A percentile compares a stretch with the other conserved stretches of the same genome.
Evolutionary conservation across 2,797 vertebrate species (phyloP).

Genomic region (Tinamus major): DNA sequence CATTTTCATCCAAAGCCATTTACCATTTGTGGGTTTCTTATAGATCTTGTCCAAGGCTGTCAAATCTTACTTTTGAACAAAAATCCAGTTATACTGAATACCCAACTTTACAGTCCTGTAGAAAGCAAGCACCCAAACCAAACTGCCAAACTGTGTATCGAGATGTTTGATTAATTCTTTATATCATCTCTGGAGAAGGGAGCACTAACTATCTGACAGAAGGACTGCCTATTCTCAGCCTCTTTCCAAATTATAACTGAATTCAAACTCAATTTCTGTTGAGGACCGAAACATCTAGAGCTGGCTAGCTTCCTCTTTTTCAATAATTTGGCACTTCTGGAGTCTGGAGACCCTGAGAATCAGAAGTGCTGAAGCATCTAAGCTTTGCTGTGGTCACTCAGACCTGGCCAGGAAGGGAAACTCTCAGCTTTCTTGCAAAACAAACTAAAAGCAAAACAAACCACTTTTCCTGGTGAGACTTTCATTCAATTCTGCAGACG

Average conservation of each 20-base stretch:
- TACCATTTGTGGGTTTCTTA: background rate
- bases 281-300: background rate
- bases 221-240: background rate
- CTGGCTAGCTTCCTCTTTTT: background rate
- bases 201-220: background rate
- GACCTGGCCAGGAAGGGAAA: constrained; percentile 69
- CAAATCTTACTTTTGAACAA: background rate
- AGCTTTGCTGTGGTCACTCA: background rate
- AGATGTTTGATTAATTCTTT: background rate
- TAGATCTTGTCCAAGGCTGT: background rate
- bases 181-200: background rate
- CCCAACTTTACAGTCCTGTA: background rate
- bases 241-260: background rate
- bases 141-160: background rate
- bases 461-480: constrained; percentile 73
- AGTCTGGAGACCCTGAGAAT: background rate
- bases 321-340: background rate
- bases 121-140: background rate
- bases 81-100: too few relatives aligned
- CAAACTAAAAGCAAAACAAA: constrained; percentile 70
- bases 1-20: too few relatives aligned
- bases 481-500: constrained; percentile 72
- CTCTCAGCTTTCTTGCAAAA: constrained; percentile 73
- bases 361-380: background rate
- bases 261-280: background rate